Evolutionary conservation across 2,113 vertebrate genomes (phyloP).

Genomic region (Sinosuthora webbiana): DNA sequence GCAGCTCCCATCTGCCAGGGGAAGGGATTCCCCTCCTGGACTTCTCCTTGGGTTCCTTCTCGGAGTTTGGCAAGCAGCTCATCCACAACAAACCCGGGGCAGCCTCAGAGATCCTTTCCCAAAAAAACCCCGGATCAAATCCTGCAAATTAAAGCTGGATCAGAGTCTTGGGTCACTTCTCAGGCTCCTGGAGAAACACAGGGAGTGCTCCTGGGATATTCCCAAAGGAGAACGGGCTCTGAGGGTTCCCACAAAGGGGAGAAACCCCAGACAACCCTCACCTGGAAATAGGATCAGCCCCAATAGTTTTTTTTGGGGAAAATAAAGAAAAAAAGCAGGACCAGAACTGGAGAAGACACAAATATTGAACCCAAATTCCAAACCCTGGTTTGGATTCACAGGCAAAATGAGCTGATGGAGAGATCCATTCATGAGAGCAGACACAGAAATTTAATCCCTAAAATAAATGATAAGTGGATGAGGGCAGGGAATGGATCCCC

Average conservation of each 20-base stretch:
- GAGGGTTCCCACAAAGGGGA: rapidly evolving
- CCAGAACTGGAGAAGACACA: rapidly evolving
- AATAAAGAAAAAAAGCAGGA: background rate
- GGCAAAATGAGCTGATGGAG: no score
- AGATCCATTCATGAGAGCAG: no score
- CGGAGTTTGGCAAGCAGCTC: background rate
- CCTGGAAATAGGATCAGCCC: background rate
- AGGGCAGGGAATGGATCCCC: no score
- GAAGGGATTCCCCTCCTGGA: background rate
- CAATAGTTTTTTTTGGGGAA: background rate
- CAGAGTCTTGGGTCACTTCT: no score
- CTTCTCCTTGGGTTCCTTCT: background rate
- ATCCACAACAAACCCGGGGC: background rate
- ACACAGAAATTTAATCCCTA: no score
- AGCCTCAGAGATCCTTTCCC: background rate
- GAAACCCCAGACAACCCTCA: background rate
- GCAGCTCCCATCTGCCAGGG: background rate
- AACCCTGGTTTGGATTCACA: no score
- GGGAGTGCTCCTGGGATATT: background rate
- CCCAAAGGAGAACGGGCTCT: rapidly evolving
- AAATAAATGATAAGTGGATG: no score
- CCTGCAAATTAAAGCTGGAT: background rate
- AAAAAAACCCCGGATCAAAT: background rate
- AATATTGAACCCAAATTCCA: rapidly evolving
- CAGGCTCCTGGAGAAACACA: rapidly evolving